Percentiles rank a stretch among this genome's conserved stretches.
These are phyloP conservation scores for Benitochromis conjunctus DNA, from an alignment of 2,113 vertebrate genomes.

Conservation along the genomic window DNA sequence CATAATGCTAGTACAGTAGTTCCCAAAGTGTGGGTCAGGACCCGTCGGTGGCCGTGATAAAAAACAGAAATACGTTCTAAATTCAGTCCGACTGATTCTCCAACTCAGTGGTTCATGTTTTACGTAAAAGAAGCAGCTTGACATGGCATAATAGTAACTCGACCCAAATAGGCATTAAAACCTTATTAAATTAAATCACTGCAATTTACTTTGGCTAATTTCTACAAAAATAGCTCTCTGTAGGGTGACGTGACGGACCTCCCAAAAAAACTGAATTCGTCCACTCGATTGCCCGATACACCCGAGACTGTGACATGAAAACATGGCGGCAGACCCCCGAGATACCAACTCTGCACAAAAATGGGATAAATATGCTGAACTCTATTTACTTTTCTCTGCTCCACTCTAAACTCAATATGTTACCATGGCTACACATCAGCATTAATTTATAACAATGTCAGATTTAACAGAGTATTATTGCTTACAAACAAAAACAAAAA, in stretches of 20 bases:
- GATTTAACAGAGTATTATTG: neutral
- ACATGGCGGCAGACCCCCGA: neutral
- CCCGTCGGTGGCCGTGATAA: neutral
- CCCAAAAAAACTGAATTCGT: rapidly evolving
- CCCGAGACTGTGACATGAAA: neutral
- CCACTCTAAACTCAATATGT: neutral
- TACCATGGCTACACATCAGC: rapidly evolving
- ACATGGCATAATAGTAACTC: neutral
- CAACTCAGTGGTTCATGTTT: neutral
- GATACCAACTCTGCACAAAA: neutral
- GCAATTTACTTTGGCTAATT: neutral
- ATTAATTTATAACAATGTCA: neutral
- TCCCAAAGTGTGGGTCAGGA: neutral
- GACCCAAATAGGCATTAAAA: neutral
- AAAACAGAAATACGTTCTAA: neutral
- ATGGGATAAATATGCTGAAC: neutral
- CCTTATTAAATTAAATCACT: too few species aligned
- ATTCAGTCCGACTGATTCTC: neutral
- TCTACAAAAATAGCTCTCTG: neutral
- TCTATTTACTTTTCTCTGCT: neutral
- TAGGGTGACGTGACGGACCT: neutral
- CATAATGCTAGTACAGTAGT: neutral
- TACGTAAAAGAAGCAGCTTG: neutral
- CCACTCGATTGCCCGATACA: neutral
- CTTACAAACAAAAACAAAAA: too few species aligned